Percentiles rank a stretch among this genome's conserved stretches.
phyloP scores from a whole-genome alignment of 2,797 vertebrate genomes.

The Myiothlypis chrysogaster region DNA sequence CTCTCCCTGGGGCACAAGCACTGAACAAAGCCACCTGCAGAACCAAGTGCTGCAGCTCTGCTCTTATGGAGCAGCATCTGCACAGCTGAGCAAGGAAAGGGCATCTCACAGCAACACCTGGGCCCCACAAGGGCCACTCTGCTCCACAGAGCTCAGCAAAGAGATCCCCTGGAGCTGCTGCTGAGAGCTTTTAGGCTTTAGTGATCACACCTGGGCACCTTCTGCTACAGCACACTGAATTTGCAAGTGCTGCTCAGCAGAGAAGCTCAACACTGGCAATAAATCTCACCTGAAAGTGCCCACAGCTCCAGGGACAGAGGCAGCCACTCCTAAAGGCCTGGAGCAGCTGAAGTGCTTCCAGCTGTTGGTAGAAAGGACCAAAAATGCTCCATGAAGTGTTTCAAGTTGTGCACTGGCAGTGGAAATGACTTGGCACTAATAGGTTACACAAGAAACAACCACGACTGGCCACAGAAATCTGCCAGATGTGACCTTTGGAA shows the following conservation, averaged over 20 bases:
- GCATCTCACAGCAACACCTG: neutral
- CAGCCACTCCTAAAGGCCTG: neutral
- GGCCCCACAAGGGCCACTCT: neutral
- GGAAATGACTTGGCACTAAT: neutral
- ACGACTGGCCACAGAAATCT: neutral
- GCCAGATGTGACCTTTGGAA: neutral
- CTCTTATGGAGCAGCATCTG: neutral
- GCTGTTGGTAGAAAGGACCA: fast-evolving
- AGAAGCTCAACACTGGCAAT: neutral
- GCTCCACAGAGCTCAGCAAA: neutral
- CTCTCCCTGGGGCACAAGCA: neutral
- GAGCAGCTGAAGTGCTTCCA: neutral
- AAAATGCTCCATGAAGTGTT: neutral
- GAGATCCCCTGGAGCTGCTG: neutral
- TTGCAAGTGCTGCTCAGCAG: neutral
- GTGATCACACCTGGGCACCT: neutral
- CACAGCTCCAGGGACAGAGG: neutral
- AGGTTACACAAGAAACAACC: neutral
- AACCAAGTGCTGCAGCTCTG: neutral
- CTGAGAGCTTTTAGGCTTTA: neutral
- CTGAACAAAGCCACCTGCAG: neutral
- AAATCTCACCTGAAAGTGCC: neutral
- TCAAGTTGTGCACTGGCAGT: neutral
- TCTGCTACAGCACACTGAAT: fast-evolving
- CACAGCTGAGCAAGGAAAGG: neutral